Evolutionary conservation across 2,888 invertebrate species (phyloP).

Genomic region (Drosophila vallismaia): DNA sequence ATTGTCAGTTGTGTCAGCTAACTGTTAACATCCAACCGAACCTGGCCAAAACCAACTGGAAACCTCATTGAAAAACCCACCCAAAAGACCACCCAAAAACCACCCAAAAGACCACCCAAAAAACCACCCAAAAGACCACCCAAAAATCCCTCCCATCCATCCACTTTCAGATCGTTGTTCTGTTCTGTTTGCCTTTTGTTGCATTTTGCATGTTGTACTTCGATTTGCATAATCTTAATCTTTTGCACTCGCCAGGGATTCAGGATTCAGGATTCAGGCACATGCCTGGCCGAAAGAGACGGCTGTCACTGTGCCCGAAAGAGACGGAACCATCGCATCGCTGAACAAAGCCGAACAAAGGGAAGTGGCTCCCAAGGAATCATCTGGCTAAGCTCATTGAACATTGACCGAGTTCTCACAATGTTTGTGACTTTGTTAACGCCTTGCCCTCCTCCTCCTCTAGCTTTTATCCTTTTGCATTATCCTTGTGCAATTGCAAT

Average conservation of each 20-base stretch:
- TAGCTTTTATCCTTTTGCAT: not conserved
- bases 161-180: conserved; percentile 4
- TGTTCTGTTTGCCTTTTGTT: conserved; percentile 62
- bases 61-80: not conserved
- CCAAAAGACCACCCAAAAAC: too few species aligned
- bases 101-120: too few species aligned
- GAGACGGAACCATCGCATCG: not conserved
- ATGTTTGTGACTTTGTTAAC: conserved; percentile 3
- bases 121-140: not conserved
- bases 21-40: conserved; percentile 22
- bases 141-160: not conserved
- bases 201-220: conserved; percentile 74
- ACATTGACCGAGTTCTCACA: conserved; percentile 8
- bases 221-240: conserved; percentile 74
- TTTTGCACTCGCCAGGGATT: conserved; percentile 69
- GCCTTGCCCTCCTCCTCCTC: too few species aligned
- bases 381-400: conserved; percentile 18
- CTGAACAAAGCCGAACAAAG: conserved; percentile 4
- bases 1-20: conserved; percentile 39
- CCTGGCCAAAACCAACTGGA: not conserved
- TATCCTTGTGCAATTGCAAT: conserved; percentile 4
- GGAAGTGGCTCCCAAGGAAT: conserved; percentile 17
- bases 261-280: conserved; percentile 19
- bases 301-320: not conserved
- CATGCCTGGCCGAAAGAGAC: conserved; percentile 24